These are phyloP conservation scores for Calosoma granatense DNA, from an alignment of 1,140 invertebrate genomes.

Conservation along the genomic window DNA sequence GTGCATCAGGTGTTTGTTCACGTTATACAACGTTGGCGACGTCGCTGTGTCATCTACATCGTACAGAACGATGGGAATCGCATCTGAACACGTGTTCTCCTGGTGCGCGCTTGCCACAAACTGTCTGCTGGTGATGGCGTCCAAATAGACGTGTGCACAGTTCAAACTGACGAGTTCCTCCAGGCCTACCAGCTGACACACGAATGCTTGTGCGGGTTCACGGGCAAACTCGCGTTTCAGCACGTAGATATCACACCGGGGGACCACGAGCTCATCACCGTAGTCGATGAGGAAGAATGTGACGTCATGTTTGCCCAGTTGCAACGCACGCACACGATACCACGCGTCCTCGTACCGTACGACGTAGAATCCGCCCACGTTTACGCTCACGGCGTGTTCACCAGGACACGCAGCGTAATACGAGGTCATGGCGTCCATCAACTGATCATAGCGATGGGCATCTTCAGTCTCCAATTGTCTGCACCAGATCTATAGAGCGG, in stretches of 20 bases:
- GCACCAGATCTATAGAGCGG: constrained; percentile 33
- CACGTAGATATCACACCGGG: constrained; percentile 37
- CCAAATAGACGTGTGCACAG: constrained; percentile 16
- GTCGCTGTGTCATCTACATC: constrained; percentile 21
- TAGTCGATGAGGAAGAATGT: constrained; percentile 52
- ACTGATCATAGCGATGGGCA: constrained; percentile 32
- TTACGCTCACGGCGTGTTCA: constrained; percentile 13
- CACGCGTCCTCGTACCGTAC: constrained; percentile 44
- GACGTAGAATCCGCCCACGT: constrained; percentile 42
- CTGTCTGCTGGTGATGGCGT: neutral
- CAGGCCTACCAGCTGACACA: constrained; percentile 45
- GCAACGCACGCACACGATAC: constrained; percentile 47
- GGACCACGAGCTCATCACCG: constrained; percentile 45
- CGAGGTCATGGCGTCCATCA: constrained; percentile 43
- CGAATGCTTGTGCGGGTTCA: constrained; percentile 50
- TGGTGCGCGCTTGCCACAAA: neutral
- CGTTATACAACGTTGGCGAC: constrained; percentile 13
- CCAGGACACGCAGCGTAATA: constrained; percentile 35
- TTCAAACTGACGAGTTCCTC: constrained; percentile 41
- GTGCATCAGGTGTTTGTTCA: constrained; percentile 26
- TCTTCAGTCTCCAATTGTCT: constrained; percentile 24
- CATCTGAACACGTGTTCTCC: neutral
- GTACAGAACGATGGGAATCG: constrained; percentile 27
- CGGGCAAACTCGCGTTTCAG: constrained; percentile 44
- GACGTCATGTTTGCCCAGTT: constrained; percentile 33